phyloP scores from a whole-genome alignment of 2,888 invertebrate genomes.

The Celastrina argiolus region DNA sequence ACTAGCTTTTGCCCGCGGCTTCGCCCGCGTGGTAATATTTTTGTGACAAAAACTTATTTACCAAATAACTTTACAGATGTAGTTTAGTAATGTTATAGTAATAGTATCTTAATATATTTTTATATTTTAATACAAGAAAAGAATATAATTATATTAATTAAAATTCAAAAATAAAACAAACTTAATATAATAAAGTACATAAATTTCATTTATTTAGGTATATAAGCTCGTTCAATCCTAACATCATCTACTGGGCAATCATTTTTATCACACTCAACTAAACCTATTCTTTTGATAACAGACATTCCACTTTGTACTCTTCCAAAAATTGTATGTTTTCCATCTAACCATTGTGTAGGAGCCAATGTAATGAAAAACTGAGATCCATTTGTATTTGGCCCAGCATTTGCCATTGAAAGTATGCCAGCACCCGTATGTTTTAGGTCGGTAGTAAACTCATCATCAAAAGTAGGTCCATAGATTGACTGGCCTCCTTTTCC shows the following conservation, averaged over 20 bases:
- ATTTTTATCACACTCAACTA: slow-evolving; percentile 95
- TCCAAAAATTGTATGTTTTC: slow-evolving; percentile 98
- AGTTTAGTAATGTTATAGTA: no score
- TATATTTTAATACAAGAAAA: background rate
- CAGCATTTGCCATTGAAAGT: slow-evolving; percentile 98
- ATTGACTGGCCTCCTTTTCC: slow-evolving; percentile 98
- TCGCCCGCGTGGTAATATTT: no score
- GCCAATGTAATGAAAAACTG: slow-evolving; percentile 99
- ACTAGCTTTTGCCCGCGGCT: no score
- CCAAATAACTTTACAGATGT: no score
- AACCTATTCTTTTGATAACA: slow-evolving; percentile 93
- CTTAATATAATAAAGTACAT: background rate
- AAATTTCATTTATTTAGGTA: slow-evolving; percentile 46
- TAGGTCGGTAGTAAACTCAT: slow-evolving; percentile 95
- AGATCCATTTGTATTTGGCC: slow-evolving; percentile 97
- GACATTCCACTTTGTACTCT: slow-evolving; percentile 92
- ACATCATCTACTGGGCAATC: slow-evolving; percentile 95
- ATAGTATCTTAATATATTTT: no score
- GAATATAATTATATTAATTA: background rate
- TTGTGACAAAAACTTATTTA: no score
- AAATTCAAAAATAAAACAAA: background rate
- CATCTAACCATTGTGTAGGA: slow-evolving; percentile 98
- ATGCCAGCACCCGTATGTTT: slow-evolving; percentile 96
- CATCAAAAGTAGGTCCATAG: slow-evolving; percentile 95
- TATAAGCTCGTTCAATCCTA: slow-evolving; percentile 79